Percentiles rank a stretch among this genome's conserved stretches.
These are phyloP conservation scores for Rhagoletis zephyria DNA, from an alignment of 1,140 invertebrate genomes.

Conservation along the genomic window DNA sequence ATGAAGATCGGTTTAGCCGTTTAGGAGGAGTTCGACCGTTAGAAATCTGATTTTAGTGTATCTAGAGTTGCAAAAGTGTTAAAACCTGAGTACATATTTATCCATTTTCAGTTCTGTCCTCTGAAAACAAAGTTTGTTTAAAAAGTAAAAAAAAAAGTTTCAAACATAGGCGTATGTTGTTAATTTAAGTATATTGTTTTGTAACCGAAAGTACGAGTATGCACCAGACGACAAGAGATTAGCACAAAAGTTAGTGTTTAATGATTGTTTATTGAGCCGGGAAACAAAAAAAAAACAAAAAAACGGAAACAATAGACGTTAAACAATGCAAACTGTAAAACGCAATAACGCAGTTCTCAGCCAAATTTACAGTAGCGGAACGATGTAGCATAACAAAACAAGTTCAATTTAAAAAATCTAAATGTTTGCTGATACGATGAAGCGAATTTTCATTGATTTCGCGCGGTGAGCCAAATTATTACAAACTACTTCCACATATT, in stretches of 20 bases:
- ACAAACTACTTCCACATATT: background rate
- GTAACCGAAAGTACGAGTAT: background rate
- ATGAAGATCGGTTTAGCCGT: too few relatives aligned
- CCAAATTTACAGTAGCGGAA: background rate
- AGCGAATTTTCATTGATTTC: conserved; percentile 32
- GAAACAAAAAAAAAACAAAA: background rate
- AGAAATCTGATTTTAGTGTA: too few relatives aligned
- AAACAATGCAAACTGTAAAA: conserved; percentile 15
- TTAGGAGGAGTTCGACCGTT: too few relatives aligned
- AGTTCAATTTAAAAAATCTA: background rate
- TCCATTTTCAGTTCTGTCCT: too few relatives aligned
- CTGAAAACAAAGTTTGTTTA: too few relatives aligned
- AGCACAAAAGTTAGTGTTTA: background rate
- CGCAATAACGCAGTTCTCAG: conserved; percentile 26
- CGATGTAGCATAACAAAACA: background rate
- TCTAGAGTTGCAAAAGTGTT: too few relatives aligned
- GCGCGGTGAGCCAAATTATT: background rate
- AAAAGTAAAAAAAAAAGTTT: too few relatives aligned
- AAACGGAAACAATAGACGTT: background rate
- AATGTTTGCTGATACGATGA: conserved; percentile 19
- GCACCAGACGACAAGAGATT: background rate
- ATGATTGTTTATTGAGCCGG: background rate
- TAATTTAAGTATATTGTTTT: too few relatives aligned
- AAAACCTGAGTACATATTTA: too few relatives aligned
- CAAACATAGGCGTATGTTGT: too few relatives aligned